Conservation (phyloP, 2,113 vertebrate genomes). For the Gila orcuttii region DNA sequence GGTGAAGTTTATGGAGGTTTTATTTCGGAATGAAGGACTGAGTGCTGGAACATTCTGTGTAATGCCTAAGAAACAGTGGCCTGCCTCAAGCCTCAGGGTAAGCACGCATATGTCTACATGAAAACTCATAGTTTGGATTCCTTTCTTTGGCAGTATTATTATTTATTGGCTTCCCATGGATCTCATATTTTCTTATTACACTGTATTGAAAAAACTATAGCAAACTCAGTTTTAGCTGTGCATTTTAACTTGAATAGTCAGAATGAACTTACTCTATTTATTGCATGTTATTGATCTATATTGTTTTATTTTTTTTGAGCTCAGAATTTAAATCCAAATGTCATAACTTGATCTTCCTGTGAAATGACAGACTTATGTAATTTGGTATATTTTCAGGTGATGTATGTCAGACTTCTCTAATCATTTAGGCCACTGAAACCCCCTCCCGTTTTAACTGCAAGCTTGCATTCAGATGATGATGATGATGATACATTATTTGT, state of each 20-base stretch:
- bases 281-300: background rate
- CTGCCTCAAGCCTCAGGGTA: slow-evolving; percentile 81
- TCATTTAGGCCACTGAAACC: background rate
- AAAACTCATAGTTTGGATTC: background rate
- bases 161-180: background rate
- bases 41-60: slow-evolving; percentile 85
- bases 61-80: slow-evolving; percentile 82
- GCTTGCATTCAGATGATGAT: too few species aligned
- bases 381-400: background rate
- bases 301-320: background rate
- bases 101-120: slow-evolving; percentile 48
- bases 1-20: slow-evolving; percentile 74
- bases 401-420: background rate
- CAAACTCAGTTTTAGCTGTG: background rate
- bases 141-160: background rate
- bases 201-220: background rate
- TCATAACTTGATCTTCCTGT: background rate
- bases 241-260: background rate
- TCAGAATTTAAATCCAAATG: background rate
- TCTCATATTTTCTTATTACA: background rate
- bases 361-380: background rate
- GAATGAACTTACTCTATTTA: background rate
- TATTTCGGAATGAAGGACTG: slow-evolving; percentile 85
- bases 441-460: background rate
- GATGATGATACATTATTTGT: background rate